Evolutionary conservation across 2,113 vertebrate genomes (phyloP).

Genomic region (Desmodus rotundus): DNA sequence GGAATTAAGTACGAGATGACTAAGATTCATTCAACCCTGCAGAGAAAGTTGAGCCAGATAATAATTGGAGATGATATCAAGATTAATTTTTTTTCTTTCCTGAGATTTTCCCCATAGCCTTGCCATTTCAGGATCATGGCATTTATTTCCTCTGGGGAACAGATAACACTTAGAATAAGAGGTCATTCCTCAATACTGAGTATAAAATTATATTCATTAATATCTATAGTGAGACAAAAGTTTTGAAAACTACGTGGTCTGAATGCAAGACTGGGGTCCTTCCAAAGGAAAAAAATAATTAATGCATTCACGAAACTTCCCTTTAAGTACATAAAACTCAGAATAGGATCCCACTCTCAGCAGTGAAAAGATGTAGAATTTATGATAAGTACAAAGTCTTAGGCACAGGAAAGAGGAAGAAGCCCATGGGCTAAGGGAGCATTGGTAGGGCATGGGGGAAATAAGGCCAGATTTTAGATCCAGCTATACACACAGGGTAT

Average conservation of each 20-base stretch:
- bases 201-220: conserved; percentile 43
- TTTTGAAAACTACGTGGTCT: not conserved
- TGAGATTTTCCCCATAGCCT: not conserved
- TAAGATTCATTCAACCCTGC: not conserved
- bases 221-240: not conserved
- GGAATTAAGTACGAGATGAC: conserved; percentile 5
- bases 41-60: not conserved
- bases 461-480: not conserved
- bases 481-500: rapidly evolving
- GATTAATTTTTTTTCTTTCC: not conserved
- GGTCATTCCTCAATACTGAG: conserved; percentile 1
- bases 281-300: not conserved
- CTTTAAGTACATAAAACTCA: not conserved
- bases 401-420: not conserved
- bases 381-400: not conserved
- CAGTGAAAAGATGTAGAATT: not conserved
- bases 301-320: not conserved
- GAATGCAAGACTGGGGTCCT: not conserved
- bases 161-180: not conserved
- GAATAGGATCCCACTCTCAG: not conserved
- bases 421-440: not conserved
- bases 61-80: not conserved
- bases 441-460: not conserved
- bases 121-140: conserved; percentile 14
- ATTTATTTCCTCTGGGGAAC: conserved; percentile 4